These are phyloP conservation scores for Lepidotrigona ventralis DNA, from an alignment of 1,140 invertebrate species.

Conservation along the genomic window DNA sequence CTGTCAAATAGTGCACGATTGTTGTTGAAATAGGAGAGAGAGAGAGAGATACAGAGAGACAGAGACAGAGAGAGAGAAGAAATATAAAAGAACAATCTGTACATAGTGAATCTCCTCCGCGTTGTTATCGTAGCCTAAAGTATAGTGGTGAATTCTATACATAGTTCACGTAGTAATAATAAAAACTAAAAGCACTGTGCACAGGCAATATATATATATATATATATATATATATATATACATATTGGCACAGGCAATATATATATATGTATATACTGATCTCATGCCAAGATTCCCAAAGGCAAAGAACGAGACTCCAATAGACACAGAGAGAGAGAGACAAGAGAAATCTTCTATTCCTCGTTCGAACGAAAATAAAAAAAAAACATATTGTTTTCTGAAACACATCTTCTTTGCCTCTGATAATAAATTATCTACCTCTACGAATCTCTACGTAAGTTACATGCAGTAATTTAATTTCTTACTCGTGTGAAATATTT, in stretches of 20 bases:
- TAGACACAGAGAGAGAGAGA: not conserved
- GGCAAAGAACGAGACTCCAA: not conserved
- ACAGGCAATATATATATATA: slow-evolving; percentile 26
- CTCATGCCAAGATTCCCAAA: slow-evolving; percentile 45
- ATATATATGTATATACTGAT: not conserved
- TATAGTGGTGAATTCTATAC: slow-evolving; percentile 9
- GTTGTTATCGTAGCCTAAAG: slow-evolving; percentile 47
- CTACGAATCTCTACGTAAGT: not conserved
- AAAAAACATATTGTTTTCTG: not conserved
- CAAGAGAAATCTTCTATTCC: not conserved
- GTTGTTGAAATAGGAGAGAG: not conserved
- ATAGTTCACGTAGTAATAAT: not conserved
- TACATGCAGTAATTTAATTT: slow-evolving; percentile 44
- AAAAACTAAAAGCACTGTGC: slow-evolving; percentile 52
- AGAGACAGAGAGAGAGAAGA: not conserved
- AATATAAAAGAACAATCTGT: not conserved
- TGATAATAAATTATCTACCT: too few relatives aligned
- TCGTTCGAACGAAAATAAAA: not conserved
- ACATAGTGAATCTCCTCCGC: slow-evolving; percentile 36
- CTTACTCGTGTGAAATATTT: slow-evolving; percentile 54
- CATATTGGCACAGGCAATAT: slow-evolving; percentile 34
- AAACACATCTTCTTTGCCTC: not conserved
- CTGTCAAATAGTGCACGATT: not conserved
- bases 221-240: too few relatives aligned
- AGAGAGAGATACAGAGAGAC: too few relatives aligned